Evolutionary conservation across 92 coral and sea anemone species (phyloP).

Genomic region (Palythoa caribaeorum): DNA sequence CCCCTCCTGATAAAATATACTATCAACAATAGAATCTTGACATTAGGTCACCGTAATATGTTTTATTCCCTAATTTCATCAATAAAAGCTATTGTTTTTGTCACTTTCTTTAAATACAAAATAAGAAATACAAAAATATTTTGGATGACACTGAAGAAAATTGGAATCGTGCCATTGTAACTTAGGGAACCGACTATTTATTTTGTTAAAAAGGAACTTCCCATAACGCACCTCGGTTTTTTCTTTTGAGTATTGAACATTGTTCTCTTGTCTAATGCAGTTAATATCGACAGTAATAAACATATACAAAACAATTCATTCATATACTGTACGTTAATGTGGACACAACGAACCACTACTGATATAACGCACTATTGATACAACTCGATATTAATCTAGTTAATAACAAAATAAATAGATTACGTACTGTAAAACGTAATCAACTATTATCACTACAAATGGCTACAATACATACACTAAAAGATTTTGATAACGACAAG

Average conservation of each 20-base stretch:
- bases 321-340: neutral
- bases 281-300: neutral
- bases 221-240: neutral
- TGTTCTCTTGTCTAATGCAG: neutral
- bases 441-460: neutral
- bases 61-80: too few relatives aligned
- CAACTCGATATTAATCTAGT: neutral
- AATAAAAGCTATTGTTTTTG: too few relatives aligned
- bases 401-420: constrained; percentile 24
- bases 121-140: too few relatives aligned
- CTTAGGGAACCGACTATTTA: too few relatives aligned
- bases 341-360: neutral
- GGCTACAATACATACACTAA: constrained; percentile 10
- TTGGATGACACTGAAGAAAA: too few relatives aligned
- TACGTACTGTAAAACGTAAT: neutral
- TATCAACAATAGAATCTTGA: too few relatives aligned
- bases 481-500: neutral
- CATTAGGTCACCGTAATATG: too few relatives aligned
- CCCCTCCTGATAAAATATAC: too few relatives aligned
- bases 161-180: too few relatives aligned
- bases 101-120: too few relatives aligned
- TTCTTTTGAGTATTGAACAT: neutral
- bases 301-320: constrained; percentile 15
- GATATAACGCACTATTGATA: neutral
- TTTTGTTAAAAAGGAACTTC: neutral